These are phyloP conservation scores for Zaprionus nigranus DNA, from an alignment of 1,140 invertebrate genomes.

Conservation along the genomic window DNA sequence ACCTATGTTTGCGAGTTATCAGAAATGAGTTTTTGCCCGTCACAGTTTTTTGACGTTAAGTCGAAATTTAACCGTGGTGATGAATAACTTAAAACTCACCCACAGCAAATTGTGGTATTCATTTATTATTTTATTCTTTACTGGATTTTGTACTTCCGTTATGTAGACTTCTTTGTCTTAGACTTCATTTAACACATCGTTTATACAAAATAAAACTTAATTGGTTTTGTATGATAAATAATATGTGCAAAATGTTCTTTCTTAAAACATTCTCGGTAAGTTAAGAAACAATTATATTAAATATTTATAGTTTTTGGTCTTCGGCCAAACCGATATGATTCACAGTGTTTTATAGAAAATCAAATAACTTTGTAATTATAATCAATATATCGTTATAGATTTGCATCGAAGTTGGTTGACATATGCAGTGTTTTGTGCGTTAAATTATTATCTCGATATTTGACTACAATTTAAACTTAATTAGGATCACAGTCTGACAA, in stretches of 20 bases:
- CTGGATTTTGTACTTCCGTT: not conserved
- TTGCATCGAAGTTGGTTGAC: not conserved
- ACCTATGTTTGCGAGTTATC: too few relatives aligned
- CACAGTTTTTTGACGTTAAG: too few relatives aligned
- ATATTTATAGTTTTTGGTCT: slow-evolving; percentile 5
- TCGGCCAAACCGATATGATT: not conserved
- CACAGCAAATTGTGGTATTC: too few relatives aligned
- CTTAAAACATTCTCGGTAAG: not conserved
- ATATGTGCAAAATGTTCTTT: not conserved
- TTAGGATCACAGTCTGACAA: slow-evolving; percentile 69
- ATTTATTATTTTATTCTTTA: not conserved
- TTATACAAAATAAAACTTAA: not conserved
- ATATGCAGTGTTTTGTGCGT: slow-evolving; percentile 47
- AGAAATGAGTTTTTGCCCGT: too few relatives aligned
- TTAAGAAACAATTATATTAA: not conserved
- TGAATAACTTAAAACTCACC: too few relatives aligned
- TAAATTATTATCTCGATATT: slow-evolving; percentile 19
- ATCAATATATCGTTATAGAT: not conserved
- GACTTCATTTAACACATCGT: not conserved
- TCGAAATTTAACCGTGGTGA: too few relatives aligned
- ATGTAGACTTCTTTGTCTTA: not conserved
- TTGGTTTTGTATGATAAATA: not conserved
- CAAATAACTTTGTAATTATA: not conserved
- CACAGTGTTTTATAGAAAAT: not conserved
- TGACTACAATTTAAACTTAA: slow-evolving; percentile 48